These are phyloP conservation scores for Archegozetes longisetosus DNA, from an alignment of 1,140 invertebrate species.

Conservation along the genomic window DNA sequence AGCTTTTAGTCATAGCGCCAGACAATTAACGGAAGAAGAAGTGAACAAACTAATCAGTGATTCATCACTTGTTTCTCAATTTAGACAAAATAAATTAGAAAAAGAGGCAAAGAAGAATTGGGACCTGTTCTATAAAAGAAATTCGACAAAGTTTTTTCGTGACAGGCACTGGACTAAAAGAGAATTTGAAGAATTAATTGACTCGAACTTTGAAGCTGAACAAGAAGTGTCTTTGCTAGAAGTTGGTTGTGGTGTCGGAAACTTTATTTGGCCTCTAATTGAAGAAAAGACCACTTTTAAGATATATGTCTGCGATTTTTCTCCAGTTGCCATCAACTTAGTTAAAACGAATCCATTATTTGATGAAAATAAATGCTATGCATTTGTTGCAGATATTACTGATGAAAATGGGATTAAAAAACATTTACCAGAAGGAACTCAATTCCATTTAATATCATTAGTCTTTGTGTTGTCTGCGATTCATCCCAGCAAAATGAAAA, in stretches of 20 bases:
- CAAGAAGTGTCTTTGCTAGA: slow-evolving; percentile 44
- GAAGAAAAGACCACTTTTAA: slow-evolving; percentile 52
- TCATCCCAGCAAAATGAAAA: slow-evolving; percentile 55
- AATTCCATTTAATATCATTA: slow-evolving; percentile 48
- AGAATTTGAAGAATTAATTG: slow-evolving; percentile 69
- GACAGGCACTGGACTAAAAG: slow-evolving; percentile 91
- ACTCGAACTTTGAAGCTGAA: background rate
- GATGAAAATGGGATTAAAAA: slow-evolving; percentile 19
- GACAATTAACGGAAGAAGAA: slow-evolving; percentile 29
- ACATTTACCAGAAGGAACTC: slow-evolving; percentile 40
- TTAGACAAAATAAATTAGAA: slow-evolving; percentile 67
- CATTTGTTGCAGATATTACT: slow-evolving; percentile 47
- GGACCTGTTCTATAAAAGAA: slow-evolving; percentile 96
- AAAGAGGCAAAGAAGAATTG: slow-evolving; percentile 75
- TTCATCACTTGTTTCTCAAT: slow-evolving; percentile 29
- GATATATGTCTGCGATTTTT: slow-evolving; percentile 88
- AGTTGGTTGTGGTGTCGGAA: slow-evolving; percentile 93
- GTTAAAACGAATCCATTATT: slow-evolving; percentile 49
- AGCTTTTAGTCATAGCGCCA: slow-evolving; percentile 1
- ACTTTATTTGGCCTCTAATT: slow-evolving; percentile 82
- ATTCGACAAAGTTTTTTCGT: slow-evolving; percentile 80
- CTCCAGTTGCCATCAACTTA: slow-evolving; percentile 70
- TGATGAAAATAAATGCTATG: slow-evolving; percentile 44
- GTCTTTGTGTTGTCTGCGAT: slow-evolving; percentile 67
- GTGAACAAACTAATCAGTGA: slow-evolving; percentile 25